Percentiles rank a stretch among this genome's conserved stretches.
These are phyloP conservation scores for Hecatera dysodea DNA, from an alignment of 2,888 invertebrate species.

Conservation along the genomic window DNA sequence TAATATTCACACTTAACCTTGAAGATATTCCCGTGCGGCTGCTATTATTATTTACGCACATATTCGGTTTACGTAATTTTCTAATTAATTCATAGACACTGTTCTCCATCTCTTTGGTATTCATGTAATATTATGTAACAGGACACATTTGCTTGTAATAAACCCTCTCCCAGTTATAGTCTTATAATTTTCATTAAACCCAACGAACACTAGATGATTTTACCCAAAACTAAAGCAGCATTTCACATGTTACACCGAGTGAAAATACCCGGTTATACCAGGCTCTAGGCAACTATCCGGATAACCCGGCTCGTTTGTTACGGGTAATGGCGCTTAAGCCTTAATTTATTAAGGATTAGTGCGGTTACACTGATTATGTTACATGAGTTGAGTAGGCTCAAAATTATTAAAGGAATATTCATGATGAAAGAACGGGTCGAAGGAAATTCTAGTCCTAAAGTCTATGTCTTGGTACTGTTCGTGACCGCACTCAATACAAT, in stretches of 20 bases:
- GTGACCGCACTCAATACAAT: too few species aligned
- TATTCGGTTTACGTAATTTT: neutral
- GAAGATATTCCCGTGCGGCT: too few species aligned
- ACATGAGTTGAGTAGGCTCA: constrained; percentile 11
- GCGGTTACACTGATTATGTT: constrained; percentile 47
- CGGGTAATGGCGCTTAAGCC: constrained; percentile 43
- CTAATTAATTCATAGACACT: neutral
- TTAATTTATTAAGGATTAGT: constrained; percentile 58
- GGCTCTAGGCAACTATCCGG: constrained; percentile 35
- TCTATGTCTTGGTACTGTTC: too few species aligned
- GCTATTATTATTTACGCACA: too few species aligned
- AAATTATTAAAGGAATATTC: constrained; percentile 26
- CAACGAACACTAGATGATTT: constrained; percentile 16
- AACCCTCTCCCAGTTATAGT: neutral
- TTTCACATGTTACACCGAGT: constrained; percentile 48
- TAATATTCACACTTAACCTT: too few species aligned
- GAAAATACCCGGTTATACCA: constrained; percentile 38
- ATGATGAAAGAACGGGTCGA: neutral
- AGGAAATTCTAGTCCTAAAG: neutral
- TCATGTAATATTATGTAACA: neutral
- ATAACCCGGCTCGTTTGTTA: constrained; percentile 40
- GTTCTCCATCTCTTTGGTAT: neutral
- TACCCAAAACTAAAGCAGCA: constrained; percentile 20
- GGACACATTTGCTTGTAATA: neutral
- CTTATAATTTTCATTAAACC: constrained; percentile 8